Percentiles rank a stretch among this genome's conserved stretches.
phyloP scores from a whole-genome alignment of 1,140 invertebrate genomes.

The Eriosoma lanigerum region DNA sequence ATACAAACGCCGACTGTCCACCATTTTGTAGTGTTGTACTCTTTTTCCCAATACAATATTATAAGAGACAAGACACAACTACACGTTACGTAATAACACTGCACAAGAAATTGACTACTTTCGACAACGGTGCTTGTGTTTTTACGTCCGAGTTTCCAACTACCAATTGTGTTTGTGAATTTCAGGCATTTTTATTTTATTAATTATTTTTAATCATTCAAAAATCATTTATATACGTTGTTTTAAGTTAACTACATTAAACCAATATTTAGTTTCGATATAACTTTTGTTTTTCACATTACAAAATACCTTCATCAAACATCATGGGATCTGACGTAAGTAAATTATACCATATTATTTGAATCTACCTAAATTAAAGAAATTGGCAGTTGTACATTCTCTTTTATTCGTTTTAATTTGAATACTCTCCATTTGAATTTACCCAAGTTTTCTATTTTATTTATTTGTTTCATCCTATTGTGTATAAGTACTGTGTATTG shows the following conservation, averaged over 20 bases:
- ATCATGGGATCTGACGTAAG: constrained; percentile 45
- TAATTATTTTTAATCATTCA: background rate
- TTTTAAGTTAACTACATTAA: background rate
- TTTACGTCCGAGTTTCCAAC: background rate
- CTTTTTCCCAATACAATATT: background rate
- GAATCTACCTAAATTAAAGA: background rate
- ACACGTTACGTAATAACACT: too few species aligned
- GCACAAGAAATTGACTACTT: too few species aligned
- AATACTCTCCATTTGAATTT: too few species aligned
- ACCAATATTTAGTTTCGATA: background rate
- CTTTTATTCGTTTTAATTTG: too few species aligned
- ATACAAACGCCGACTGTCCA: background rate
- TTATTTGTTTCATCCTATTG: too few species aligned
- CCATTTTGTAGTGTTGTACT: constrained; percentile 2
- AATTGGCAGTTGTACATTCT: too few species aligned
- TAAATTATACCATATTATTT: background rate
- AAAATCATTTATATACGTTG: background rate
- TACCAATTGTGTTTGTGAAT: background rate
- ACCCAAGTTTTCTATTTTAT: too few species aligned
- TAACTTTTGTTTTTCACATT: background rate
- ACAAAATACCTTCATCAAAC: background rate
- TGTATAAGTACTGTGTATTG: background rate
- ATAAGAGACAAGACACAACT: too few species aligned
- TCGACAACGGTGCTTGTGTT: background rate
- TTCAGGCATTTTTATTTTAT: background rate